Conservation (phyloP, 2,113 vertebrate genomes). For the Rhizomys pruinosus region DNA sequence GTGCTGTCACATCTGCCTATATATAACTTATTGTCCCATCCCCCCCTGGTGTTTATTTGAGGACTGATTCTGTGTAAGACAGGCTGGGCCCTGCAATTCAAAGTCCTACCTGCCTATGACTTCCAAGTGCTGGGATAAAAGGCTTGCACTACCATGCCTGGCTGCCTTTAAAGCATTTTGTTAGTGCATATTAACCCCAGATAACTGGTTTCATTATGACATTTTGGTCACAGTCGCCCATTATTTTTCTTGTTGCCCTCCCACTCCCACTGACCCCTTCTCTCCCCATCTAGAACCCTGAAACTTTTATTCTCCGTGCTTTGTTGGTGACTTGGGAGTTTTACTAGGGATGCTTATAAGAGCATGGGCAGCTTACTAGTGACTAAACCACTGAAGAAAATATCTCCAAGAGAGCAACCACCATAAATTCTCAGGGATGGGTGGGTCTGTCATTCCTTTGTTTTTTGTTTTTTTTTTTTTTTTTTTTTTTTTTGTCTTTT, state of each 20-base stretch:
- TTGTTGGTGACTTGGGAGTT: not conserved
- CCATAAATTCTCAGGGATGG: not conserved
- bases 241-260: not conserved
- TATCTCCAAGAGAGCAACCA: not conserved
- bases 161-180: no score
- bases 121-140: no score
- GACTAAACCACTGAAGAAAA: not conserved
- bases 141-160: no score
- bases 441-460: no score
- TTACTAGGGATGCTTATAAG: not conserved
- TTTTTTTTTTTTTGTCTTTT: no score
- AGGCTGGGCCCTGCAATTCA: no score
- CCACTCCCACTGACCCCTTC: not conserved
- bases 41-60: no score
- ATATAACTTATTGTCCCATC: not conserved
- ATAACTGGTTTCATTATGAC: not conserved
- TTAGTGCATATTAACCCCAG: no score
- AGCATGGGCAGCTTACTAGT: not conserved
- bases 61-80: no score
- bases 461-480: no score
- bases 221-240: not conserved
- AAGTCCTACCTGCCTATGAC: no score
- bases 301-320: not conserved
- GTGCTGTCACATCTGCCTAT: not conserved
- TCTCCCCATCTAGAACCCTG: not conserved